These are phyloP conservation scores for Platyrinchus mystaceus DNA, from an alignment of 2,797 vertebrate species.

Conservation along the genomic window DNA sequence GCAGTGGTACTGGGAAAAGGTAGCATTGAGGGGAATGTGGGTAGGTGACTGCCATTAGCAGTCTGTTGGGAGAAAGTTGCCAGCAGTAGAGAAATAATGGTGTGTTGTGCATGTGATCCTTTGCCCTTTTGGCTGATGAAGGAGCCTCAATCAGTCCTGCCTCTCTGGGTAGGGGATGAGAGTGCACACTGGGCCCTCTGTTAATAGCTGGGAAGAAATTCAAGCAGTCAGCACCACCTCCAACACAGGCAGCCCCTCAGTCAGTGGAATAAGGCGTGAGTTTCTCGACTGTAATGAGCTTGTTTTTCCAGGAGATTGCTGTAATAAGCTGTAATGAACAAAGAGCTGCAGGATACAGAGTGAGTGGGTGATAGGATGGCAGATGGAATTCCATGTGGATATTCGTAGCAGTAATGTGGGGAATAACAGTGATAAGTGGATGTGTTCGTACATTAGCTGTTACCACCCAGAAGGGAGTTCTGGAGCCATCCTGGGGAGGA, in stretches of 20 bases:
- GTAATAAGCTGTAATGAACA: constrained; percentile 55
- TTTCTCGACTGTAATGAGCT: constrained; percentile 28
- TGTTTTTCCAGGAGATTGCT: constrained; percentile 59
- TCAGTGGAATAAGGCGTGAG: constrained; percentile 35
- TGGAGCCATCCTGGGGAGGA: constrained; percentile 30
- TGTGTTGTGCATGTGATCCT: constrained; percentile 58
- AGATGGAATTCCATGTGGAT: constrained; percentile 43
- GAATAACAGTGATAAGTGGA: constrained; percentile 22
- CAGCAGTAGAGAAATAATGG: constrained; percentile 51
- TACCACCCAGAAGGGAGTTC: constrained; percentile 62
- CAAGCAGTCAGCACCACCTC: constrained; percentile 49
- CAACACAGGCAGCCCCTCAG: constrained; percentile 51
- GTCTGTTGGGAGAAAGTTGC: constrained; percentile 43
- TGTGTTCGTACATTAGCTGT: not conserved
- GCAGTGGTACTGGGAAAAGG: not conserved
- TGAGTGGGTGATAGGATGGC: constrained; percentile 36
- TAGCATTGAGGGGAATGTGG: not conserved
- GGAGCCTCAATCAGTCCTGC: constrained; percentile 52
- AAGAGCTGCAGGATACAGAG: constrained; percentile 43
- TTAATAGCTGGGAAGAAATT: constrained; percentile 57
- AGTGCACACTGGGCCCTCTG: constrained; percentile 56
- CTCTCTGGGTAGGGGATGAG: constrained; percentile 43
- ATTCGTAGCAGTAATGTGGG: not conserved
- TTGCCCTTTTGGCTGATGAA: constrained; percentile 62
- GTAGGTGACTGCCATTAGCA: constrained; percentile 11